Evolutionary conservation across 2,888 invertebrate genomes (phyloP), one percentile per base, ranked within the genome.

Genomic region (Alitta virens): DNA sequence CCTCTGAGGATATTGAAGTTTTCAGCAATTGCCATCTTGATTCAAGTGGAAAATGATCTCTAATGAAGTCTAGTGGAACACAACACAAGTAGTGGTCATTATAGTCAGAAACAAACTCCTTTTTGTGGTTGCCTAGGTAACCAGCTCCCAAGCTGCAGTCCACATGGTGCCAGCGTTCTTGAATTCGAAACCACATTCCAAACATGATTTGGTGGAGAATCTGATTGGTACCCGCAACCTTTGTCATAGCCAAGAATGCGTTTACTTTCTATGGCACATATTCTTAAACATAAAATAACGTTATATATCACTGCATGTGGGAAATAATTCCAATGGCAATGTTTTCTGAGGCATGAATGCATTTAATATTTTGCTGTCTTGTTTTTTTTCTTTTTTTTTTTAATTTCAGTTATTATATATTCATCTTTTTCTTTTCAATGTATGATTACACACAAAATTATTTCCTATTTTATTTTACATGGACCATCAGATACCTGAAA

Each of bases 11-110:
- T 21, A 46, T 21, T 46, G 46, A n/a, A n/a, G n/a, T n/a, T 21
- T 46, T 21, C 46, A 46, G 46, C n/a, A 46, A n/a, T 46, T 46
- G 46, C 46, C 46, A 46, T 46, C 46, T 46, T 21, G n/a, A n/a
- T 5, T 46, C 46, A n/a, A 46, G 18, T 46, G 46, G 46, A 21
- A 46, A 46, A 46, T 46, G 46, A 46, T 46, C 46, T 46, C 46
- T n/a, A 18, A 46, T 46, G n/a, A 46, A 46, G 21, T 46, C n/a
- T 16, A 5, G 7, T 46, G 46, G 46, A 5, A 12, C 46, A n/a
- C 18, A 18, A 3, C 5, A 16, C n/a, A 46, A n/a, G 46, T 18
- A 46, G n/a, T 46, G n/a, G 7, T 46, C 46, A 18, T 21, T 46
- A n/a, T 46, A 46, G 7, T 46, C 18, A 18, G n/a, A 46, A 16